Percentiles rank a stretch among this genome's conserved stretches.
Conservation (phyloP, 2,888 invertebrate species). For the Hyalella azteca region DNA sequence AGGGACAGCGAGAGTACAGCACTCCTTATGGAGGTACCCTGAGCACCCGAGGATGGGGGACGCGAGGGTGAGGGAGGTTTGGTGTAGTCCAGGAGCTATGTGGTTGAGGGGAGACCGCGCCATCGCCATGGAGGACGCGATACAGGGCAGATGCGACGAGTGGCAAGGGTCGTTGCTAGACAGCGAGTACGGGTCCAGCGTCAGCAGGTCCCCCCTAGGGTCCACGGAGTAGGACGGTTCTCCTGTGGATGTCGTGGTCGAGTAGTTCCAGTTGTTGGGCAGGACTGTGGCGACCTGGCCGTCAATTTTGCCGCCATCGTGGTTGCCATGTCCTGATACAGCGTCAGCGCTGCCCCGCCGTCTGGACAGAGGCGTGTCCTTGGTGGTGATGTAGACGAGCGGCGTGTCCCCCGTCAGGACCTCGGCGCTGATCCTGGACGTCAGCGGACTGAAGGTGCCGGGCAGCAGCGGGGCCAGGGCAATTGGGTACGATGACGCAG, state of each 20-base stretch:
- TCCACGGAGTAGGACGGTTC: background rate
- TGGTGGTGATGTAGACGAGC: conserved; percentile 23
- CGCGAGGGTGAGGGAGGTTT: conserved; percentile 34
- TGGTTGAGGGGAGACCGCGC: conserved; percentile 16
- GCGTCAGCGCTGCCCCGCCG: background rate
- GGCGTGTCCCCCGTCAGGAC: conserved; percentile 26
- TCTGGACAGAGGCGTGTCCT: background rate
- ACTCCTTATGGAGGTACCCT: conserved; percentile 15
- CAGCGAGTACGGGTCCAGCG: background rate
- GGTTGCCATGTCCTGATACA: background rate
- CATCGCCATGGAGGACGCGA: background rate
- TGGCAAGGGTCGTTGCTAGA: background rate
- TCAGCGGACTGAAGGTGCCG: conserved; percentile 17
- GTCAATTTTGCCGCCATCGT: background rate
- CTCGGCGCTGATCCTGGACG: conserved; percentile 28
- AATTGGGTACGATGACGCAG: conserved; percentile 27
- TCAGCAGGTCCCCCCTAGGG: background rate
- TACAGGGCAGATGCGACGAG: conserved; percentile 1
- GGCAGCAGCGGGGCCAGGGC: conserved; percentile 22
- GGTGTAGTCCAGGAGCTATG: conserved; percentile 35
- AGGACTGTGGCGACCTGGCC: conserved; percentile 14
- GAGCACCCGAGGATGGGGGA: conserved; percentile 21
- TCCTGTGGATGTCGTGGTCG: conserved; percentile 3
- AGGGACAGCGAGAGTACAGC: conserved; percentile 12
- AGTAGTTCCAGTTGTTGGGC: conserved; percentile 14